phyloP scores from a whole-genome alignment of 2,797 vertebrate species.

The Spheniscus humboldti region DNA sequence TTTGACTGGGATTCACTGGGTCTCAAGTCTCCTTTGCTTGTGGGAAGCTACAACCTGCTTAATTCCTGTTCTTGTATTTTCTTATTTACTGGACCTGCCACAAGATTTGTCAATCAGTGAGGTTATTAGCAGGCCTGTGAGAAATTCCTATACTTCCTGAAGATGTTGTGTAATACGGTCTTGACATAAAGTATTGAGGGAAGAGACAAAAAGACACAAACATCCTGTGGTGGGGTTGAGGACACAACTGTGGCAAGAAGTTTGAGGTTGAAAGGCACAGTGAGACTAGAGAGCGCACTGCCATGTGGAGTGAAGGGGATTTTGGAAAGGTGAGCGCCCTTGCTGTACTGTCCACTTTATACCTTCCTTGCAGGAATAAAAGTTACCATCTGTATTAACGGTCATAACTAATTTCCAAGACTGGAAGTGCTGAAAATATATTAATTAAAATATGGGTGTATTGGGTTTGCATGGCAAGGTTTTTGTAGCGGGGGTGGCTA shows the following conservation, averaged over 20 bases:
- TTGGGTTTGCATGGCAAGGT: no score
- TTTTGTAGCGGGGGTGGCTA: no score
- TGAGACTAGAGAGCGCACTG: neutral
- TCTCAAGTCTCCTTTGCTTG: neutral
- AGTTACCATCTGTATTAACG: neutral
- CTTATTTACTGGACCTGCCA: neutral
- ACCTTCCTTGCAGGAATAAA: neutral
- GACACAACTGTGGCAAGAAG: neutral
- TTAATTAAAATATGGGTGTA: neutral
- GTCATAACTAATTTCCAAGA: neutral
- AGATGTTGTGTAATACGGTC: fast-evolving
- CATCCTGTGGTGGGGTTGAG: neutral
- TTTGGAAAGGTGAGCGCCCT: neutral
- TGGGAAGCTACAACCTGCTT: neutral
- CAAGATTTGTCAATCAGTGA: neutral
- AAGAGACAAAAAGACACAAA: neutral
- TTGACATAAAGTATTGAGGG: neutral
- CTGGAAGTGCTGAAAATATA: neutral
- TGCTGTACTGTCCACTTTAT: neutral
- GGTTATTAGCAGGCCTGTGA: neutral
- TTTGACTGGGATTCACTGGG: neutral
- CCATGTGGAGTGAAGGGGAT: neutral
- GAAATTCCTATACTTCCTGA: neutral
- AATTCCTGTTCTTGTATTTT: neutral
- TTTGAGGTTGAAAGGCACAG: neutral